Base-by-base conservation (phyloP, 2,888 invertebrate genomes). In the Catocala nupta region DNA sequence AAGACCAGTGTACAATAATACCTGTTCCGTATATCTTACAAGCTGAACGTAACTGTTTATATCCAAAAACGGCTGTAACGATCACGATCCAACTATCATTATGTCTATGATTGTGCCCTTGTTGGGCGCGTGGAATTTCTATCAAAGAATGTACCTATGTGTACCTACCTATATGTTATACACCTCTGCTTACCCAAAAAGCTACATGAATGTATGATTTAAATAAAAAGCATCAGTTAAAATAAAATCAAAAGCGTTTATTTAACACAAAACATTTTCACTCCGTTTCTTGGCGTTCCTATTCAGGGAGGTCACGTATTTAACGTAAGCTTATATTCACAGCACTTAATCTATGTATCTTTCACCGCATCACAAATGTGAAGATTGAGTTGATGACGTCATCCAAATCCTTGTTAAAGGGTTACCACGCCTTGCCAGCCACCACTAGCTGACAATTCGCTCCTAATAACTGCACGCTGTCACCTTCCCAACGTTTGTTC, bases 351-450 rank as follows among this genome's bases (percentile, higher is more conserved):
- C n/a, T n/a, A n/a, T n/a, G n/a, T 39, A 44, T 51, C 58, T 64
- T 45, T 90, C 93, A 93, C 65, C 93, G 93, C 91, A 92, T 92
- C 62, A 93, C 93, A 67, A 94, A 94, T 9, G 90, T 84, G 82
- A 94, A 94, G 78, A 94, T 90, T 0, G 92, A 92, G 61, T 94
- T 93, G 65, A 94, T 91, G 64, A 93, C 90, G 69, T 93, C 93
- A 77, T 94, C 93, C 84, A 94, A 71, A 39, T 93, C 91, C 71
- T 90, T 92, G 83, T 92, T 92, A 83, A 94, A 93, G 0, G 93
- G 93, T 0, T 93, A 94, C 69, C 90, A 90, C 73, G 87, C 82
- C 70, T 92, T 90, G 12, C 94, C 93, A 0, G 90, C 88, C 0
- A 92, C 93, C n/a, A 86, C 81, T 13, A 93, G 72, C 42, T 86